phyloP scores from a whole-genome alignment of 2,113 vertebrate species.

The Eidolon helvum region DNA sequence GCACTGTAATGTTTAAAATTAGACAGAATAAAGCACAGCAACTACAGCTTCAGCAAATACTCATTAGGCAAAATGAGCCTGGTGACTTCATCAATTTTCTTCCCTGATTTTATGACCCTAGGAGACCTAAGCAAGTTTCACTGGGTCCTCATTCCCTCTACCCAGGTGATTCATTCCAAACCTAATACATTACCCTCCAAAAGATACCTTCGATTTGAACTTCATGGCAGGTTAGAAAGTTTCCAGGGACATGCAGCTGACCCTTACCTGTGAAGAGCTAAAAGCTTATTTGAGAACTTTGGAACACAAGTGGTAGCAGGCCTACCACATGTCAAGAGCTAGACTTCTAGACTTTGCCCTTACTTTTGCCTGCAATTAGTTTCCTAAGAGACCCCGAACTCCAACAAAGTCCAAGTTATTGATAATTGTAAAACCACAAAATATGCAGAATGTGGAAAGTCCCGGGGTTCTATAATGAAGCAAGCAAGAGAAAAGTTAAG shows the following conservation, averaged over 20 bases:
- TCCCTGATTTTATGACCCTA: not conserved
- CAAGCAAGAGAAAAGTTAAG: not conserved
- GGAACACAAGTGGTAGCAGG: not conserved
- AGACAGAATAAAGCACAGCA: not conserved
- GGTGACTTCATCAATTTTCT: not conserved
- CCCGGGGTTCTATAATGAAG: not conserved
- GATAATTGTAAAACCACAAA: constrained; percentile 51
- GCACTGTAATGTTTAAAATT: constrained; percentile 31
- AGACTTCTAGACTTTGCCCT: not conserved
- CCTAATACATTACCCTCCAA: not conserved
- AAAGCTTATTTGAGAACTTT: not conserved
- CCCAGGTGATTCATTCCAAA: not conserved
- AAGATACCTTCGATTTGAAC: not conserved
- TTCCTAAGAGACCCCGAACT: not conserved
- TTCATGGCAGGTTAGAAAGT: not conserved
- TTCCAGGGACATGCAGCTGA: not conserved
- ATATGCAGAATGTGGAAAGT: constrained; percentile 34
- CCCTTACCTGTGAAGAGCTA: not conserved
- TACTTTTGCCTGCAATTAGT: not conserved
- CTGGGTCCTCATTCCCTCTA: not conserved
- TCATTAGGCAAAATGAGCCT: not conserved
- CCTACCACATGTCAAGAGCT: not conserved
- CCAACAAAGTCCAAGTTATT: not conserved
- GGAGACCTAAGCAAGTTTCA: not conserved
- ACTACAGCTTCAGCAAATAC: not conserved